phyloP scores from a whole-genome alignment of 1,140 invertebrate species.

The Nasonia giraulti region DNA sequence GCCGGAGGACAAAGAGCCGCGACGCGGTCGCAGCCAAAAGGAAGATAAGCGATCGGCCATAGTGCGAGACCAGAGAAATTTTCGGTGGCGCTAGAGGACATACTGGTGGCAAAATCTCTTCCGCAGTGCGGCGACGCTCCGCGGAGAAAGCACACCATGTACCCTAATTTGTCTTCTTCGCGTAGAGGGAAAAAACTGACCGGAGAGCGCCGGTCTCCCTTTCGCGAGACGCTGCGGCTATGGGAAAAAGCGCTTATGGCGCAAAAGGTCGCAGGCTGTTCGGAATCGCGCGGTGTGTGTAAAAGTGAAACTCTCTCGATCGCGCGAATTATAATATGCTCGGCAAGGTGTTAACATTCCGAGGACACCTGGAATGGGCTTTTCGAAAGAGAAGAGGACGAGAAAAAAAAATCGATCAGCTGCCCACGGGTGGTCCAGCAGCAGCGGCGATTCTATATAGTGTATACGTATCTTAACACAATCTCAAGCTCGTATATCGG shows the following conservation, averaged over 20 bases:
- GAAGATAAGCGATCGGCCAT: neutral
- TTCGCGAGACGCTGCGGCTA: too few species aligned
- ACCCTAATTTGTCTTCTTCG: too few species aligned
- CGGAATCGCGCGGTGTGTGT: too few species aligned
- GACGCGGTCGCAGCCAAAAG: neutral
- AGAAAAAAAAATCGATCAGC: neutral
- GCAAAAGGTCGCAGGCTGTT: too few species aligned
- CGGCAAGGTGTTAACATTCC: slow-evolving; percentile 61
- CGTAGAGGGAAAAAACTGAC: too few species aligned
- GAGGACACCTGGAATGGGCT: slow-evolving; percentile 54
- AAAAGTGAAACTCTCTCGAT: neutral
- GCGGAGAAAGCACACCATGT: neutral
- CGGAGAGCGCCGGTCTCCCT: too few species aligned
- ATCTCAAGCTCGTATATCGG: slow-evolving; percentile 30
- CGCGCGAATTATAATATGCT: neutral
- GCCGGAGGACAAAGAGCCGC: neutral
- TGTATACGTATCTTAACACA: slow-evolving; percentile 24
- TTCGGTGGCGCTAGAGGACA: neutral
- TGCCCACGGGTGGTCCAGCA: neutral
- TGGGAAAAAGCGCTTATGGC: too few species aligned
- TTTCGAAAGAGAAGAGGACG: neutral
- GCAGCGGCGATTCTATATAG: neutral
- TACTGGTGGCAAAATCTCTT: neutral
- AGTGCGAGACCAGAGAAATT: neutral
- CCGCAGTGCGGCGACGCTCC: neutral